phyloP scores from a whole-genome alignment of 2,888 invertebrate genomes.

The Congeria kusceri region DNA sequence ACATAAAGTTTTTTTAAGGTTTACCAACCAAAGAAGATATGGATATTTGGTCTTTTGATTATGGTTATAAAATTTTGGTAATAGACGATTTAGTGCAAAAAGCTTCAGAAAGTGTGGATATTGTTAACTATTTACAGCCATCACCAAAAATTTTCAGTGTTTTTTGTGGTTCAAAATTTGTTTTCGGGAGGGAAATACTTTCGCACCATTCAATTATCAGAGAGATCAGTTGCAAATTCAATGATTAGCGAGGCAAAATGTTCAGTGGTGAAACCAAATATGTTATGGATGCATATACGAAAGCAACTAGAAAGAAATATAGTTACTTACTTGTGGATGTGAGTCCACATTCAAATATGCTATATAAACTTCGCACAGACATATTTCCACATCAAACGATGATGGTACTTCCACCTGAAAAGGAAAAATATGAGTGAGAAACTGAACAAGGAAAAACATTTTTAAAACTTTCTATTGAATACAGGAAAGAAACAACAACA shows the following conservation, averaged over 20 bases:
- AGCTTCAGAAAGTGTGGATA: constrained; percentile 47
- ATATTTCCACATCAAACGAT: constrained; percentile 16
- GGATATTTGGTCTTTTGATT: constrained; percentile 49
- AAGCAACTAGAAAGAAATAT: constrained; percentile 45
- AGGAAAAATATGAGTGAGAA: constrained; percentile 44
- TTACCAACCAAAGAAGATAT: constrained; percentile 52
- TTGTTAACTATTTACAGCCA: constrained; percentile 50
- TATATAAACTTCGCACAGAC: too few species aligned
- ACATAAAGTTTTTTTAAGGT: constrained; percentile 50
- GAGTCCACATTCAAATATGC: too few species aligned
- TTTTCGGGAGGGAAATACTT: constrained; percentile 60
- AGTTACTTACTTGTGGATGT: constrained; percentile 3
- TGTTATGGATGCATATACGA: constrained; percentile 54
- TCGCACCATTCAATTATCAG: constrained; percentile 52
- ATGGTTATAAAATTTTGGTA: constrained; percentile 42
- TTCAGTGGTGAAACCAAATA: constrained; percentile 53
- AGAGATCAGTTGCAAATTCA: constrained; percentile 56
- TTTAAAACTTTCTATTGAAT: constrained; percentile 33
- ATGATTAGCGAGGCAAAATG: constrained; percentile 61
- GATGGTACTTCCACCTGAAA: constrained; percentile 44
- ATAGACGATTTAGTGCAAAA: constrained; percentile 58
- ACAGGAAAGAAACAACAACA: constrained; percentile 42
- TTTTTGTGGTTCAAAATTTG: constrained; percentile 58
- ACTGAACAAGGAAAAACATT: constrained; percentile 39
- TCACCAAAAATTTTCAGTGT: constrained; percentile 56